Base-by-base conservation (phyloP, 2,113 vertebrate genomes). In the Indri indri region DNA sequence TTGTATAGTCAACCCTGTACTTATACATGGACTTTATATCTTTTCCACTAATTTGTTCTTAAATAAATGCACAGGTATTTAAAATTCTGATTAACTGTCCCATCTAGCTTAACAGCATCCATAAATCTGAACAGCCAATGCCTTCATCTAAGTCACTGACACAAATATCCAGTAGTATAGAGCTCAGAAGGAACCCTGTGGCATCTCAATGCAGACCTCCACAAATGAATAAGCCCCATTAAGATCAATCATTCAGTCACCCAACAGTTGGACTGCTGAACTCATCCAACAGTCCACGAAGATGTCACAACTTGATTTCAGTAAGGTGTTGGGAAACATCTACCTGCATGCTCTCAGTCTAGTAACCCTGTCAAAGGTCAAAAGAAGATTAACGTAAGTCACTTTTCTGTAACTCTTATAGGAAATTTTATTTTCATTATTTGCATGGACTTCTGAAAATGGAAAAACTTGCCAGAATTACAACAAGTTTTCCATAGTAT, bases 221-320 rank as follows among this genome's bases (percentile, higher is more conserved):
- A 95, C 30, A 57, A 85, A 23, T 91, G 63, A 65, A 79, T 88
- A 82, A 57, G 16, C 16, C 18, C 6, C 14, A 65, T 23, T 37
- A 5, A 83, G 16, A 88, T 50, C 25, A 95, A 63, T 74, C 16
- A 5, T 79, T 87, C 30, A 82, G 10, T 85, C 65, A 93, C 25
- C 3, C 8, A 65, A 65, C 13, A 74, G 40, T 27, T 30, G 14
- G 71, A 74, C 7, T 74, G 42, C 14, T 45, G 25, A 42, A 83
- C 30, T 79, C 7, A 94, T 8, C 25, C 37, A 83, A 57, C 13
- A 42, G 27, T 91, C 23, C 47, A 88, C 6, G 57, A 47, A n/a
- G 45, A 79, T 94, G 57, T 88, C 71, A 65, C 40, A 88, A 80
- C 12, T 92, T 96, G 0, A 89, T 74, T 91, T 94, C 63, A 63